A percentile compares a stretch with the other conserved stretches of the same genome.
Evolutionary conservation across 2,797 vertebrate species (phyloP).

Genomic region (Darevskia nairensis): DNA sequence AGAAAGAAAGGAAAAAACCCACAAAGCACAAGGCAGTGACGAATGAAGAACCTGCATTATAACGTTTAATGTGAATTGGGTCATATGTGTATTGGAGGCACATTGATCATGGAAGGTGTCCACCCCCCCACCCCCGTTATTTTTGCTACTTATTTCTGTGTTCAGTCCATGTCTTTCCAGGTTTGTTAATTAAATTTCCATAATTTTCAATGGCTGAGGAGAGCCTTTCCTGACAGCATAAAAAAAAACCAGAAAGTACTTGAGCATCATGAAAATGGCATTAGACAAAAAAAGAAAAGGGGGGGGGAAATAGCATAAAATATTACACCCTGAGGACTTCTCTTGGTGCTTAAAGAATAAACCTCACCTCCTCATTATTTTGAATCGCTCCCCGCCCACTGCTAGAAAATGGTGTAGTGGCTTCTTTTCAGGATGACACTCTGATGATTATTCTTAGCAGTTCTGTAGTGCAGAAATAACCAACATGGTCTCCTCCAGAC

Average conservation of each 20-base stretch:
- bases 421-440: too few relatives aligned
- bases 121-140: too few relatives aligned
- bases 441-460: too few relatives aligned
- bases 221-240: neutral
- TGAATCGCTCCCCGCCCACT: too few relatives aligned
- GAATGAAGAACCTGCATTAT: neutral
- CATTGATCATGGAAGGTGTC: too few relatives aligned
- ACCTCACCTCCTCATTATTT: too few relatives aligned
- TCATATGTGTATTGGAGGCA: too few relatives aligned
- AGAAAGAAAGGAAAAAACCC: conserved; percentile 45
- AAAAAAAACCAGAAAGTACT: neutral
- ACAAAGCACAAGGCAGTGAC: neutral
- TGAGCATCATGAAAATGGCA: neutral
- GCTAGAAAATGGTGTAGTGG: too few relatives aligned
- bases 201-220: neutral
- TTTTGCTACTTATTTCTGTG: neutral
- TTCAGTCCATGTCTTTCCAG: neutral
- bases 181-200: neutral
- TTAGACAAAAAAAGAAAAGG: neutral
- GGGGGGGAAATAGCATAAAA: neutral
- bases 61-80: neutral
- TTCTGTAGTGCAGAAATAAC: too few relatives aligned
- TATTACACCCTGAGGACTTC: neutral
- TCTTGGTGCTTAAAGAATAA: neutral
- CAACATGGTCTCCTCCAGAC: too few relatives aligned